Evolutionary conservation across 35 echinoderm and acorn worm species (phyloP).

Genomic region (Acanthaster planci): DNA sequence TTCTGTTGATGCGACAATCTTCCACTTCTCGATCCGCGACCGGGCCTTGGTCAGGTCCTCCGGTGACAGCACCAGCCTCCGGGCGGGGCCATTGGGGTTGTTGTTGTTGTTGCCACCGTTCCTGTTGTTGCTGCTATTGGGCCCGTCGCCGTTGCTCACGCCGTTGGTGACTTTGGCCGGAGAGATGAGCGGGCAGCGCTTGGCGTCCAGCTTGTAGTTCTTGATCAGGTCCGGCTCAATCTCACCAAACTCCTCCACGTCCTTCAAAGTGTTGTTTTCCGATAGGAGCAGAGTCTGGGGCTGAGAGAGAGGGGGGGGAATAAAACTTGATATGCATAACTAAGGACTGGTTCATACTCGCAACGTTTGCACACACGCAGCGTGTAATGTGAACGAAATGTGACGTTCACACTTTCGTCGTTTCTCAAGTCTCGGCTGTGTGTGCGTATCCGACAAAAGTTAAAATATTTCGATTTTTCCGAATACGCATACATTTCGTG

Average conservation of each 20-base stretch:
- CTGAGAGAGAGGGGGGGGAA: constrained; percentile 37
- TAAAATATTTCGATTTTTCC: no score
- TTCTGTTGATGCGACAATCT: constrained; percentile 81
- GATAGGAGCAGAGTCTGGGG: constrained; percentile 87
- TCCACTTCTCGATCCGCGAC: constrained; percentile 65
- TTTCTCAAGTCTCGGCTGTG: no score
- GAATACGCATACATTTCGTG: no score
- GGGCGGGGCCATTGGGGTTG: constrained; percentile 4
- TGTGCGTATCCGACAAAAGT: no score
- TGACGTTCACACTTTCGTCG: no score
- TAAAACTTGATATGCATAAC: no score
- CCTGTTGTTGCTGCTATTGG: neutral
- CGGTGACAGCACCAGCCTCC: constrained; percentile 67
- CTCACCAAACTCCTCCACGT: constrained; percentile 74
- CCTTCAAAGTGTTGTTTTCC: constrained; percentile 75
- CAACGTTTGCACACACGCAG: no score
- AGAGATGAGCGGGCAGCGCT: constrained; percentile 22
- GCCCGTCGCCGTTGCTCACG: constrained; percentile 21
- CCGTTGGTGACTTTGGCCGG: constrained; percentile 6
- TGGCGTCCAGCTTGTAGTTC: constrained; percentile 73
- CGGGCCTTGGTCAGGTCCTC: constrained; percentile 49
- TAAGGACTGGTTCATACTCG: no score
- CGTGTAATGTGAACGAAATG: no score
- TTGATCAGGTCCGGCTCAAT: constrained; percentile 69
- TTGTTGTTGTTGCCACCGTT: neutral